Conservation (phyloP, 2,888 invertebrate species). For the Melanchra persicariae region DNA sequence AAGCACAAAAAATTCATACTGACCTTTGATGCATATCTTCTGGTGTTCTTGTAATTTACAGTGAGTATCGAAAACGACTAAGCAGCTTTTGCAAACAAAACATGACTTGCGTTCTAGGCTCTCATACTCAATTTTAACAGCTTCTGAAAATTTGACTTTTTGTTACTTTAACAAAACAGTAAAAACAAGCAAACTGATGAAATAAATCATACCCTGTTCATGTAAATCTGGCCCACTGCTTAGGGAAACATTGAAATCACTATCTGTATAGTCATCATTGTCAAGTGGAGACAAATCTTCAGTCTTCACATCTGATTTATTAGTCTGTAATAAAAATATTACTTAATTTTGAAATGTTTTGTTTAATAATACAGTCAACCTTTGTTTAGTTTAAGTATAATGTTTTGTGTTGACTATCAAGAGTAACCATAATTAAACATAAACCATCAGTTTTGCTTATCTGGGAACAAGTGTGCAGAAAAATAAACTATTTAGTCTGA, state of each 20-base stretch:
- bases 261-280: conserved; percentile 74
- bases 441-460: no score
- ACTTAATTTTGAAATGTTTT: neutral
- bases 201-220: conserved; percentile 64
- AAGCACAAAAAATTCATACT: conserved; percentile 14
- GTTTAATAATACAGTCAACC: neutral
- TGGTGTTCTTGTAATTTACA: conserved; percentile 71
- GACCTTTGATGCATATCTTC: conserved; percentile 77
- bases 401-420: no score
- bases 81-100: conserved; percentile 74
- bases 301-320: conserved; percentile 73
- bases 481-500: no score
- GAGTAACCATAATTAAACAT: no score
- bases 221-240: conserved; percentile 68
- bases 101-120: conserved; percentile 52
- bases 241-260: conserved; percentile 71
- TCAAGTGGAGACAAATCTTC: conserved; percentile 73
- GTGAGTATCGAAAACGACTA: conserved; percentile 67
- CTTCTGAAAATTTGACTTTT: conserved; percentile 67
- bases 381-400: no score
- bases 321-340: conserved; percentile 56
- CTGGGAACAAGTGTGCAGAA: no score
- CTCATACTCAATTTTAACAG: conserved; percentile 71
- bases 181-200: neutral
- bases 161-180: neutral